Base-by-base conservation (phyloP, 2,797 vertebrate species). In the Acrocephalus scirpaceus region DNA sequence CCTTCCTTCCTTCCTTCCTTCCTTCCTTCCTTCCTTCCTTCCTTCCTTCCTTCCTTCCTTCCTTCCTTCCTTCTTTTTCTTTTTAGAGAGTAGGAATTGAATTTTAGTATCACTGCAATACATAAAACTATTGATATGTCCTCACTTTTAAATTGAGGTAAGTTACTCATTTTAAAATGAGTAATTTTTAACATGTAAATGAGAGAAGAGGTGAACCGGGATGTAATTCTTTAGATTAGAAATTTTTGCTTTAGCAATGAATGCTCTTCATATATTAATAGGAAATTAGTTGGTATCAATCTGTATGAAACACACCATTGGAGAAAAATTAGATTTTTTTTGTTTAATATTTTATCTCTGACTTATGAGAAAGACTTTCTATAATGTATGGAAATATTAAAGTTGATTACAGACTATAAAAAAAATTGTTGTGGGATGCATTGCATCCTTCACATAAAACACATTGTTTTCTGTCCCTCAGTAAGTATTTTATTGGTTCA, bases 401-500 rank as follows among this genome's bases (percentile, higher is more conserved):
- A 69, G 17, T 95, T 92, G 60, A 92, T 88, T 76, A 72, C 47
- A 51, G 16, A 50, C n/a, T 74, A 23, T 64, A 15, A 56, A 83
- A 57, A 95, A 94, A 74, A n/a, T 23, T 13, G 4, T 42, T 76
- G 25, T 57, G 42, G 58, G 40, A 66, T 89, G 16, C 30, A n/a
- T 71, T 91, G 27, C 60, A 84, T 79, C 38, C 18, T 53, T 94
- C 61, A 30, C 23, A 32, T 65, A 36, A 80, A 74, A 86, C 42
- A 58, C n/a, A 73, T 89, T 94, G 30, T 92, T 92, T 94, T 82
- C 56, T 88, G 81, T 90, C 65, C 50, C 72, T 86, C n/a, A 48
- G 34, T 87, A 86, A 73, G 34, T 90, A 53, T 65, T 94, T 77
- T 50, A 73, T 93, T 84, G 94, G 75, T 86, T 85, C 50, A 77